Conservation (phyloP, 2,113 vertebrate genomes). For the Camelus bactrianus region DNA sequence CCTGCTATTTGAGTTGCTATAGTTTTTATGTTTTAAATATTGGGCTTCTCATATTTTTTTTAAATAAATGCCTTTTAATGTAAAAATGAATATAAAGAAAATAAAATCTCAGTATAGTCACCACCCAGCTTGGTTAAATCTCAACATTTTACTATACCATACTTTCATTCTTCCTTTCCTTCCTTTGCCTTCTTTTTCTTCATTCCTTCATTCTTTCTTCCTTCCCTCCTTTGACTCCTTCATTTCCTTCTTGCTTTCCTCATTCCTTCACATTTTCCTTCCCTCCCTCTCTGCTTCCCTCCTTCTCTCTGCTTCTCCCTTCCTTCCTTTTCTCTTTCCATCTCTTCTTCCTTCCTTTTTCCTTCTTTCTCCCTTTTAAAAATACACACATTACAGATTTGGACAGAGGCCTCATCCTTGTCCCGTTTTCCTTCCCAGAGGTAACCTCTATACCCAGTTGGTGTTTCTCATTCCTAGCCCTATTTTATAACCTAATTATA, state of each 20-base stretch:
- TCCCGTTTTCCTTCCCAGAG: not conserved
- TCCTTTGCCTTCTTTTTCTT: not conserved
- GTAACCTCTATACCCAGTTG: not conserved
- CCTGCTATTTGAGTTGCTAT: not conserved
- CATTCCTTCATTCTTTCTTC: not conserved
- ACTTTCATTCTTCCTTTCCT: not conserved
- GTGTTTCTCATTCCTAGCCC: not conserved
- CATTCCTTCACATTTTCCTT: not conserved
- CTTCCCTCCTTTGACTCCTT: not conserved
- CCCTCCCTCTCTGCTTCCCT: rapidly evolving
- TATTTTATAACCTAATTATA: not conserved
- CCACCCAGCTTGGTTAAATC: too few relatives aligned
- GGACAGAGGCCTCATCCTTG: too few relatives aligned
- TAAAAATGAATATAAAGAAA: not conserved
- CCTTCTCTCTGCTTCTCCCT: rapidly evolving
- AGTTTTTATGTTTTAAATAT: not conserved
- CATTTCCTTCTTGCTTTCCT: not conserved
- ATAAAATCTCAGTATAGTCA: not conserved
- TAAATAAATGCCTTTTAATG: not conserved
- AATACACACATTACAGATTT: not conserved
- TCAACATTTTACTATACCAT: not conserved
- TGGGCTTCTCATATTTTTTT: not conserved
- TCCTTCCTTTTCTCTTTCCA: too few relatives aligned
- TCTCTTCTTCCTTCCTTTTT: not conserved
- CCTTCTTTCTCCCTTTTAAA: not conserved